phyloP scores from a whole-genome alignment of 2,797 vertebrate species.

The Falco berigora region DNA sequence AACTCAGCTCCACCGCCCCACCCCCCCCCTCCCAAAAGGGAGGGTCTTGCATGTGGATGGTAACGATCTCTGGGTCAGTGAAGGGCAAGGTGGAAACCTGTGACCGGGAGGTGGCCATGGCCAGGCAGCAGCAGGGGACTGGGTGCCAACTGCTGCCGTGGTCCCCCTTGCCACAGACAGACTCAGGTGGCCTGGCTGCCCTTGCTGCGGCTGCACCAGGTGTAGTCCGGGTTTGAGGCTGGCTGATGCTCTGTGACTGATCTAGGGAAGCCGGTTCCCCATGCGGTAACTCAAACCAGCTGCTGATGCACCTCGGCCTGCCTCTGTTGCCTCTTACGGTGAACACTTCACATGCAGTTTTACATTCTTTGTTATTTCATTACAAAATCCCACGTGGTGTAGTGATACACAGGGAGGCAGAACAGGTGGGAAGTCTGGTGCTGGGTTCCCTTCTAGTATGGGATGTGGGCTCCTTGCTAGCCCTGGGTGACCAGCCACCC shows the following conservation, averaged over 20 bases:
- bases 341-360: not conserved
- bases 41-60: not conserved
- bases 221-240: not conserved
- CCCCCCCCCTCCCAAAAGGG: not conserved
- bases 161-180: not conserved
- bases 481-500: not conserved
- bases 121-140: not conserved
- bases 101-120: fast-evolving
- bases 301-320: not conserved
- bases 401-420: not conserved
- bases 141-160: too few species aligned
- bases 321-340: not conserved
- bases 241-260: not conserved
- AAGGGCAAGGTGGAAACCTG: not conserved
- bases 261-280: not conserved
- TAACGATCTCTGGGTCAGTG: not conserved
- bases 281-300: not conserved
- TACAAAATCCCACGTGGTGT: not conserved
- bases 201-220: not conserved
- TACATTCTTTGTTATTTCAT: not conserved
- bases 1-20: not conserved
- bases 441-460: not conserved
- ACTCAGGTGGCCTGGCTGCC: not conserved
- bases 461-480: not conserved
- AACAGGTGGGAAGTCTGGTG: not conserved